A percentile compares a stretch with the other conserved stretches of the same genome.
Conservation (phyloP, 1,140 invertebrate species). For the Drosophila tropicalis region DNA sequence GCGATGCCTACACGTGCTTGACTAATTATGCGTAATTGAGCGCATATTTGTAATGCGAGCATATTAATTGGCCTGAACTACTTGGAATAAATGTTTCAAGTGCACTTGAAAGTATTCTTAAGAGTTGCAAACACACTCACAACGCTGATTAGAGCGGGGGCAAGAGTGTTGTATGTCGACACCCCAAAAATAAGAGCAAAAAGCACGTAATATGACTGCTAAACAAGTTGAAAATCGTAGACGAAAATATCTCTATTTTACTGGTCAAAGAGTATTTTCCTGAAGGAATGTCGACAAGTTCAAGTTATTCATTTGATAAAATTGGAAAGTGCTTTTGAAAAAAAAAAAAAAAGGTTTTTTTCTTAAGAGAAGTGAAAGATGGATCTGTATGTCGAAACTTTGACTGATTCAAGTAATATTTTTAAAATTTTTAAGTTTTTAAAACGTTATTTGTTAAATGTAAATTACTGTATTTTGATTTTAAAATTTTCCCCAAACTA, state of each 20-base stretch:
- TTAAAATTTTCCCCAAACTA: too few relatives aligned
- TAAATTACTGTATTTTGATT: too few relatives aligned
- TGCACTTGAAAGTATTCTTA: slow-evolving; percentile 39
- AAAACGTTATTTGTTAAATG: too few relatives aligned
- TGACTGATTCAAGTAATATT: too few relatives aligned
- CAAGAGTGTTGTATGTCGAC: slow-evolving; percentile 15
- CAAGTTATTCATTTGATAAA: too few relatives aligned
- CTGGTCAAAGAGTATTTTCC: slow-evolving; percentile 15
- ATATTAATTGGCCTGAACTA: slow-evolving; percentile 68
- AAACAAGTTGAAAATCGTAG: slow-evolving; percentile 39
- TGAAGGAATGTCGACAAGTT: slow-evolving; percentile 6
- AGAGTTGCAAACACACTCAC: slow-evolving; percentile 5
- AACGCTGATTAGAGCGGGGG: neutral
- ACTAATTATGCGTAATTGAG: slow-evolving; percentile 76
- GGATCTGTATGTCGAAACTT: too few relatives aligned
- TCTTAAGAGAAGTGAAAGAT: too few relatives aligned
- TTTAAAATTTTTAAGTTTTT: too few relatives aligned
- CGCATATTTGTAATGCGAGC: slow-evolving; percentile 71
- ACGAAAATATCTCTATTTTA: slow-evolving; percentile 37
- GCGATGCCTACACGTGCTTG: slow-evolving; percentile 72
- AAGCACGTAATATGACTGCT: slow-evolving; percentile 48
- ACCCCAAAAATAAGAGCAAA: slow-evolving; percentile 34
- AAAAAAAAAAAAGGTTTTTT: too few relatives aligned
- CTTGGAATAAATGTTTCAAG: slow-evolving; percentile 48
- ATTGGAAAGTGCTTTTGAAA: too few relatives aligned